These are phyloP conservation scores for Mus spretus DNA, from an alignment of 2,797 vertebrate genomes.

Conservation along the genomic window DNA sequence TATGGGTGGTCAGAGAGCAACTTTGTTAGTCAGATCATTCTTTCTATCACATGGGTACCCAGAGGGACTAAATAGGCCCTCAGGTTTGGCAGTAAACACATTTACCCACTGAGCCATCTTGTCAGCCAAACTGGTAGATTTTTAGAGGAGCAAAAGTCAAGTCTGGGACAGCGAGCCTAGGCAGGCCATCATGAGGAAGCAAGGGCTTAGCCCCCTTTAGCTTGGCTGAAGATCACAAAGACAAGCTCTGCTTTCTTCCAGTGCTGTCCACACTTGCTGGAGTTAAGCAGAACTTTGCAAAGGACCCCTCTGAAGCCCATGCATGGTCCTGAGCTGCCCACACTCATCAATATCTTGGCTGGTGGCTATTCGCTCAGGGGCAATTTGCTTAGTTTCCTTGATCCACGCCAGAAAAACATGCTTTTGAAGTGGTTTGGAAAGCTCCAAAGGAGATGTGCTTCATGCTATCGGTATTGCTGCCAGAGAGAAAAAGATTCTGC, in stretches of 20 bases:
- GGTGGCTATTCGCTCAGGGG: neutral
- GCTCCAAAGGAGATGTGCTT: slow-evolving; percentile 53
- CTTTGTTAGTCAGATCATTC: neutral
- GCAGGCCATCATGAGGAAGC: neutral
- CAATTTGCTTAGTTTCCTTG: slow-evolving; percentile 51
- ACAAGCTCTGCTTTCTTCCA: neutral
- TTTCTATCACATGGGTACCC: neutral
- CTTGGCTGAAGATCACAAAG: neutral
- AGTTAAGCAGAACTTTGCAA: neutral
- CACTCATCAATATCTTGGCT: slow-evolving; percentile 46
- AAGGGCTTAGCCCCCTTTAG: neutral
- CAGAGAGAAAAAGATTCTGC: slow-evolving; percentile 70
- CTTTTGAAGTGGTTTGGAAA: slow-evolving; percentile 81
- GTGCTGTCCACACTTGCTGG: neutral
- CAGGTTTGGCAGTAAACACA: neutral
- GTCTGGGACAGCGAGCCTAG: neutral
- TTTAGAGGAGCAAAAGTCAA: neutral
- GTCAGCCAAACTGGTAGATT: neutral
- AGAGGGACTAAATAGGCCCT: neutral
- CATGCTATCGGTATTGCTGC: slow-evolving; percentile 25
- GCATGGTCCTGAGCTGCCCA: neutral
- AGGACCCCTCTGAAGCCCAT: fast-evolving
- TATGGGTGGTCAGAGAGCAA: neutral
- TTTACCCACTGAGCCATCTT: neutral
- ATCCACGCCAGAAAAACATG: slow-evolving; percentile 67